Base-by-base conservation (phyloP, 2,888 invertebrate species). In the Desoria tigrina region DNA sequence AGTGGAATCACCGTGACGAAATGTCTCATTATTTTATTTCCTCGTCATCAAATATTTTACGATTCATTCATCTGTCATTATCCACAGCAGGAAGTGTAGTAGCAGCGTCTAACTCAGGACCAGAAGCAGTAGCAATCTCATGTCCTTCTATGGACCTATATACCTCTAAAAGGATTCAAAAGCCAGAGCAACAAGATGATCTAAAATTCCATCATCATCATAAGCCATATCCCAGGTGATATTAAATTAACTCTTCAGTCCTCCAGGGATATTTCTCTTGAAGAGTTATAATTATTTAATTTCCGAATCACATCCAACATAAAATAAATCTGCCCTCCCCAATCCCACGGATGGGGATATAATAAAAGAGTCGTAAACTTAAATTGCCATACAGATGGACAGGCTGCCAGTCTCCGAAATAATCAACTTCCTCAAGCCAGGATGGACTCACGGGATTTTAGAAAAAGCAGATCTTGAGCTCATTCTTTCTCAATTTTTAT, bases 1-100 rank as follows among this genome's bases (percentile, higher is more conserved):
- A 45, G 16, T 11, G 16, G 21, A 45, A 45, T 21, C 9, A 45
- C 54, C 54, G 32, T 54, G 37, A 54, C 54, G 54, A 54, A 54
- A 54, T 23, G 54, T 28, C 28, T 54, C 54, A 28, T 28, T 54
- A 54, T 54, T 32, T 32, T 27, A 54, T 27, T 32, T 54, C 54
- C 24, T 16, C 24, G 32, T n/a, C 32, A 32, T 54, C n/a, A 54
- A 54, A 14, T 32, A n/a, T 54, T 54, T 54, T 54, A 54, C 21
- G 51, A 51, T 9, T 51, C 51, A 51, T 51, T 51, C 51, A 51
- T 24, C 51, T 51, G 51, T 51, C 51, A 26, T 24, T 26, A 24
- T 26, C 7, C 51, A 24, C 24, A 51, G 21, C 51, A 24, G 9
- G 21, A n/a, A n/a, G n/a, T 45, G n/a, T 45, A 18, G 21, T 45